phyloP scores from a whole-genome alignment of 2,888 invertebrate genomes.

The Pseudolycoriella hygida region DNA sequence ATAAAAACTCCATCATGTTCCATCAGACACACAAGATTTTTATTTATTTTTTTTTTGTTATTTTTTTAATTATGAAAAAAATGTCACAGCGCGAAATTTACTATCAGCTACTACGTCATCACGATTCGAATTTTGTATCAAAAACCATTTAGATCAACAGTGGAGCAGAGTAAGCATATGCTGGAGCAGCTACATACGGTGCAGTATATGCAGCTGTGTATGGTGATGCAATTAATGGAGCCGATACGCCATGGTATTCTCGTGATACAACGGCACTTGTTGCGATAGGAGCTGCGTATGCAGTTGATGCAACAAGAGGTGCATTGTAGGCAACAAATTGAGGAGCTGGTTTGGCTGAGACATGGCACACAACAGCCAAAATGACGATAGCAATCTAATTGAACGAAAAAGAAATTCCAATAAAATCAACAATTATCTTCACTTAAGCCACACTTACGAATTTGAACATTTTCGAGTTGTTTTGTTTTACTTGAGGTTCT shows the following conservation, averaged over 20 bases:
- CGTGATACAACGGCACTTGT: conserved; percentile 3
- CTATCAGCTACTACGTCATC: no score
- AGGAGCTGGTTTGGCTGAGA: background rate
- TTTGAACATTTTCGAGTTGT: conserved; percentile 8
- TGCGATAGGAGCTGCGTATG: no score
- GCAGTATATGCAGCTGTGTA: conserved; percentile 9
- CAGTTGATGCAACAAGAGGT: no score
- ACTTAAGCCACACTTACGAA: conserved; percentile 2
- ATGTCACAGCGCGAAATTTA: no score
- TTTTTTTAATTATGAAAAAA: no score
- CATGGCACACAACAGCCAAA: background rate
- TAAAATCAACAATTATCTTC: no score
- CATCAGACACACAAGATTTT: no score
- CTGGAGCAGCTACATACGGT: conserved; percentile 4
- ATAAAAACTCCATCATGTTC: no score
- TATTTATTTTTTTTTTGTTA: no score
- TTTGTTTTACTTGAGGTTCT: conserved; percentile 1
- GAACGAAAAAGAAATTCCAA: background rate
- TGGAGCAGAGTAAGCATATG: conserved; percentile 10
- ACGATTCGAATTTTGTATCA: no score
- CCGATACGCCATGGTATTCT: conserved; percentile 4
- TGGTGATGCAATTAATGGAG: conserved; percentile 7
- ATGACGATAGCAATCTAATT: background rate
- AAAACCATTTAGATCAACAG: no score
- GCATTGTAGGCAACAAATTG: no score